Percentiles rank a stretch among this genome's conserved stretches.
phyloP scores from a whole-genome alignment of 1,140 invertebrate genomes.

The Drosophila busckii region DNA sequence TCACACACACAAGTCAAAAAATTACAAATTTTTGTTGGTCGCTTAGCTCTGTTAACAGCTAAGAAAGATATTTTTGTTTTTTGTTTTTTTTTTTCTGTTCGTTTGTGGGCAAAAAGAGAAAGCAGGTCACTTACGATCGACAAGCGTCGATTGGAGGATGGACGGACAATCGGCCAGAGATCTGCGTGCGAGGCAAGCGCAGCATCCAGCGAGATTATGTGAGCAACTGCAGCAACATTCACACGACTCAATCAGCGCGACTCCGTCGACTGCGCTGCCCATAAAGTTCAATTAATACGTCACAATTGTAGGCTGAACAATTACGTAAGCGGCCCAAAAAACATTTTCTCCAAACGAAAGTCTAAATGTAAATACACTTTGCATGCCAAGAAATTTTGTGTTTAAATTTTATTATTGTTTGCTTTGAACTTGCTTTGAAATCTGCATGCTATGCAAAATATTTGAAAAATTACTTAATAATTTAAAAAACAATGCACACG shows the following conservation, averaged over 20 bases:
- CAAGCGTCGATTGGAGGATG: slow-evolving; percentile 46
- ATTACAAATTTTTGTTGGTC: background rate
- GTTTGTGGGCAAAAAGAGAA: slow-evolving; percentile 59
- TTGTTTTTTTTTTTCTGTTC: slow-evolving; percentile 1
- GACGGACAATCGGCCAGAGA: slow-evolving; percentile 47
- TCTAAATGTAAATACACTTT: too few species aligned
- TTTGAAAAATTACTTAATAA: too few species aligned
- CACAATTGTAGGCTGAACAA: slow-evolving; percentile 28
- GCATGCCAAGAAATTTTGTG: too few species aligned
- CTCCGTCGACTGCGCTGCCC: slow-evolving; percentile 3
- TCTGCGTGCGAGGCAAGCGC: slow-evolving; percentile 2
- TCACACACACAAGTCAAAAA: background rate
- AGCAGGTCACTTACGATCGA: slow-evolving; percentile 72
- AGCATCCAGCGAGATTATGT: slow-evolving; percentile 21
- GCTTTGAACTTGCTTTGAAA: too few species aligned
- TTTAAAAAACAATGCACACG: too few species aligned
- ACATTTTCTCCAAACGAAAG: too few species aligned
- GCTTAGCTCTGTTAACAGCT: background rate
- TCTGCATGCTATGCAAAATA: too few species aligned
- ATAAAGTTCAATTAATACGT: slow-evolving; percentile 70
- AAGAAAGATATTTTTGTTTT: slow-evolving; percentile 13
- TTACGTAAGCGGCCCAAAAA: slow-evolving; percentile 54
- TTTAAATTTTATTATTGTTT: too few species aligned
- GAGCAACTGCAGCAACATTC: slow-evolving; percentile 22
- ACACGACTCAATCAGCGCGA: slow-evolving; percentile 13